These are phyloP conservation scores for Himalopsyche tibetana DNA, from an alignment of 2,888 invertebrate genomes.

Conservation along the genomic window DNA sequence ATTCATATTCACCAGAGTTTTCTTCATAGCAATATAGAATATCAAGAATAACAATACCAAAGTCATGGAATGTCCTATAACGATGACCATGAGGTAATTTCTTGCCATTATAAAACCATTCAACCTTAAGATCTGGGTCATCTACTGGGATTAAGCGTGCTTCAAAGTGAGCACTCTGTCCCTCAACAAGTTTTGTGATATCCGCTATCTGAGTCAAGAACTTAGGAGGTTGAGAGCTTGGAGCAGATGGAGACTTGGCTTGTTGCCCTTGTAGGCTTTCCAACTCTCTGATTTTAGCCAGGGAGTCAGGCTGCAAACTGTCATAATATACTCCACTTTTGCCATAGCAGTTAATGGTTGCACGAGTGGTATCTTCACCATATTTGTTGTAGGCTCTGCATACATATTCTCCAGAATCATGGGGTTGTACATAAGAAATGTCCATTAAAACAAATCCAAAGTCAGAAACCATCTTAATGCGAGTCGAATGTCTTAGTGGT, in stretches of 20 bases:
- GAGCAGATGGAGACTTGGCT: conserved; percentile 79
- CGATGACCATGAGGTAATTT: conserved; percentile 96
- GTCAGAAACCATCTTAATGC: conserved; percentile 95
- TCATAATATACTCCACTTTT: conserved; percentile 92
- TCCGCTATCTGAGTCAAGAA: conserved; percentile 92
- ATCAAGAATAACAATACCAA: conserved; percentile 96
- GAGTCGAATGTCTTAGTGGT: conserved; percentile 90
- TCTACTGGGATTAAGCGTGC: conserved; percentile 94
- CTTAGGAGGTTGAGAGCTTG: conserved; percentile 89
- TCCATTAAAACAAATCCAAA: conserved; percentile 97
- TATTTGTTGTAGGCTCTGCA: conserved; percentile 95
- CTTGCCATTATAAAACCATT: conserved; percentile 96
- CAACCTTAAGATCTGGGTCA: conserved; percentile 95
- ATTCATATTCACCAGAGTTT: conserved; percentile 95
- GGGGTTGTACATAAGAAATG: conserved; percentile 94
- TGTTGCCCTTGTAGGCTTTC: conserved; percentile 85
- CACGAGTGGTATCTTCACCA: conserved; percentile 91
- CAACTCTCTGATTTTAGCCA: conserved; percentile 91
- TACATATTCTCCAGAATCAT: conserved; percentile 95
- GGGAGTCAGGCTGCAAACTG: conserved; percentile 92
- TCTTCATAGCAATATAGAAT: conserved; percentile 97
- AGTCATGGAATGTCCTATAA: conserved; percentile 98
- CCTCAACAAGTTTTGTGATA: conserved; percentile 91
- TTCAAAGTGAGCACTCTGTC: conserved; percentile 96
- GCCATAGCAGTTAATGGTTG: conserved; percentile 89